Evolutionary conservation across 2,888 invertebrate species (phyloP), one percentile per base, ranked within the genome.

Genomic region (Frankliniella fusca): DNA sequence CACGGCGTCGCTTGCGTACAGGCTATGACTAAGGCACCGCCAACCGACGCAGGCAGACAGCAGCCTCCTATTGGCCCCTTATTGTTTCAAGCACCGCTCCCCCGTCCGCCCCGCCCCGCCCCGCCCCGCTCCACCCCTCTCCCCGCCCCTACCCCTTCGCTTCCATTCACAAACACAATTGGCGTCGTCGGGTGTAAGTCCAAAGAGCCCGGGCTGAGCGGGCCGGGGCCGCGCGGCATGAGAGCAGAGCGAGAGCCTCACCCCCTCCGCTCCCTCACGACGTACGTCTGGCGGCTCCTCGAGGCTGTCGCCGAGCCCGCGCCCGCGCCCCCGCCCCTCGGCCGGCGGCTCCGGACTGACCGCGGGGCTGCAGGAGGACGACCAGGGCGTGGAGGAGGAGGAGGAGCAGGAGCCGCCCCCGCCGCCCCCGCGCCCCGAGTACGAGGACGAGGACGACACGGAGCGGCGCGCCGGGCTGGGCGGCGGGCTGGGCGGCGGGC

Each of bases 111-210:
- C 54, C 54, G 2, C 2, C 38, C 70, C 23, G 7, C 27, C 23
- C 27, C 27, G 23, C 12, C 70, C 70, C 27, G n/a, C n/a, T n/a
- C n/a, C n/a, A 3, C 2, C 38, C 70, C 70, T 27, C 23, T 8
- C 27, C 23, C 27, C 27, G 23, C 12, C 70, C 70, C 27, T 76
- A 12, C 70, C 70, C 18, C 54, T 54, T 9, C 70, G 70, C 70
- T 27, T 76, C 70, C 70, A 76, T 76, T 76, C 70, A 76, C 70
- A 76, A 76, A 76, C 27, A 76, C 70, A 76, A 76, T 76, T 76
- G 70, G 70, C 70, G 70, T 27, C 23, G 70, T 27, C 23, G 23
- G 61, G 61, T n/a, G 20, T n/a, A 61, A 61, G 61, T 61, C 20
- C 61, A 20, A n/a, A 61, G 61, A 61, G 61, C 61, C 15, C 61